Percentiles rank a stretch among this genome's conserved stretches.
Evolutionary conservation across 2,113 vertebrate genomes (phyloP).

Genomic region (Osmerus mordax): DNA sequence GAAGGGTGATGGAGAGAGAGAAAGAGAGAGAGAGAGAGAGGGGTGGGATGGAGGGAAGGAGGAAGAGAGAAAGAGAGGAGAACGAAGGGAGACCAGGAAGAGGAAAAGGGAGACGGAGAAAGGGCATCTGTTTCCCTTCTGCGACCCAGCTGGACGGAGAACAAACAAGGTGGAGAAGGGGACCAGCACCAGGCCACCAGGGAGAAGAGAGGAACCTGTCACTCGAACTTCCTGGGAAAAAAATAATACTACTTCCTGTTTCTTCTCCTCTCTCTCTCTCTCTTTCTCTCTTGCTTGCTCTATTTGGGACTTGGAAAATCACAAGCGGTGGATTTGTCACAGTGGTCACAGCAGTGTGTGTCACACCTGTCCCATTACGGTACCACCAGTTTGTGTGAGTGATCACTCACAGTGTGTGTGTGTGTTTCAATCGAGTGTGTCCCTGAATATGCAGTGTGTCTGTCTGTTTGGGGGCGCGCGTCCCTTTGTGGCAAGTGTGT

Average conservation of each 20-base stretch:
- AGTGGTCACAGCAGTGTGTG: background rate
- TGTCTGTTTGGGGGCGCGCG: background rate
- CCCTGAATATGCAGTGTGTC: background rate
- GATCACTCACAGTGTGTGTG: background rate
- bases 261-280: background rate
- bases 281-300: conserved; percentile 1
- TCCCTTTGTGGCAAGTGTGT: too few species aligned
- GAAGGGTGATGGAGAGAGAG: background rate
- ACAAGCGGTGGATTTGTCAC: background rate
- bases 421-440: background rate
- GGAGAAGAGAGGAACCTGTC: conserved; percentile 30
- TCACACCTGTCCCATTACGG: background rate
- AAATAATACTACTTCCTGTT: conserved; percentile 44
- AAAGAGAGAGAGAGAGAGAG: background rate
- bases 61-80: conserved; percentile 22
- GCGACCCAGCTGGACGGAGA: conserved; percentile 66
- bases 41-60: conserved; percentile 7
- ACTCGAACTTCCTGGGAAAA: conserved; percentile 51
- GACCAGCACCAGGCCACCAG: conserved; percentile 16
- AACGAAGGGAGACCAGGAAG: conserved; percentile 22
- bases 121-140: conserved; percentile 69
- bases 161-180: conserved; percentile 51
- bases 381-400: too few species aligned
- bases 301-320: conserved; percentile 1
- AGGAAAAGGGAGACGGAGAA: conserved; percentile 17